These are phyloP conservation scores for Horisme vitalbata DNA, from an alignment of 2,888 invertebrate species.

Conservation along the genomic window DNA sequence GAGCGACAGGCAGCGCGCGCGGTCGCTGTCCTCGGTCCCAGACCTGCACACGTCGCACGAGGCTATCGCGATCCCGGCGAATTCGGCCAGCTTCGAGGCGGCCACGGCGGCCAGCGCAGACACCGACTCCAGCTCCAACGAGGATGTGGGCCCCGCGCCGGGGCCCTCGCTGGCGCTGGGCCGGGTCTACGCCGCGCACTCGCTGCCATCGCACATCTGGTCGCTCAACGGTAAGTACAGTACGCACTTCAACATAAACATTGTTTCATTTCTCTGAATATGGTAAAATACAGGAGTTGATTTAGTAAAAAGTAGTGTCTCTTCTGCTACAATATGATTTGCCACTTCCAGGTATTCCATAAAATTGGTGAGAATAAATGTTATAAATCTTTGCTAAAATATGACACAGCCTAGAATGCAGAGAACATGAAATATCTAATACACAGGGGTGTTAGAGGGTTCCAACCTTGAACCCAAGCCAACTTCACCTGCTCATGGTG, in stretches of 20 bases:
- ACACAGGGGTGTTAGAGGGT: no score
- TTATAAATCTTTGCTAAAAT: no score
- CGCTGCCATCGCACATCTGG: constrained; percentile 96
- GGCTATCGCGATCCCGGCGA: constrained; percentile 84
- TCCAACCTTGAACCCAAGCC: no score
- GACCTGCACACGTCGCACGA: constrained; percentile 86
- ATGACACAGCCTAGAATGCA: no score
- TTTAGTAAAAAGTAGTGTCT: no score
- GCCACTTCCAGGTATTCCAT: no score
- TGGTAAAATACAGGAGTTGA: no score
- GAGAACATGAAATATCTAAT: no score
- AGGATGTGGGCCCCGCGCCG: constrained; percentile 80
- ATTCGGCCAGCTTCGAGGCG: constrained; percentile 84
- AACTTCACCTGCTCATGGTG: no score
- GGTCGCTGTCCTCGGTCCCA: constrained; percentile 92
- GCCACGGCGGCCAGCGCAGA: constrained; percentile 86
- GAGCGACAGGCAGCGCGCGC: constrained; percentile 91
- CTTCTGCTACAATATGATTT: no score
- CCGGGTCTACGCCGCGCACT: constrained; percentile 93
- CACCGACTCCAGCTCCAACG: constrained; percentile 87
- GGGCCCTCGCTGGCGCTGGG: constrained; percentile 85
- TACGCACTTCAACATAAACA: no score
- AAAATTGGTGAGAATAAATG: no score
- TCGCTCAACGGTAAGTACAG: constrained; percentile 91
- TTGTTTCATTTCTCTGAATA: background rate